phyloP scores from a whole-genome alignment of 64 coral and sea anemone species.

The Astreopora myriophthalma region DNA sequence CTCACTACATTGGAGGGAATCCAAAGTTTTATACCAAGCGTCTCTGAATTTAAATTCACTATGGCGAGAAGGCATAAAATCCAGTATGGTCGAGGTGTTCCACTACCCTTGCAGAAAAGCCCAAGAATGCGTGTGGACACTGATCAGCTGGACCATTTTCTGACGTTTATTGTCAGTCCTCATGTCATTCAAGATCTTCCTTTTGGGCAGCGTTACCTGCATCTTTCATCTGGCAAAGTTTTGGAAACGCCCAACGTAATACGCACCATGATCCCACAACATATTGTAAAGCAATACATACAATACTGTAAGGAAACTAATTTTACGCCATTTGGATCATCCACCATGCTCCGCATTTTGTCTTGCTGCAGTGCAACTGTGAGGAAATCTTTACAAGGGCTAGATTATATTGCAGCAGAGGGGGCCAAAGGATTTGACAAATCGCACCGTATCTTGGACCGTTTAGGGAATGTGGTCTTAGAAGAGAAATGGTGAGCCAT shows the following conservation, averaged over 20 bases:
- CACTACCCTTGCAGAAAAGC: neutral
- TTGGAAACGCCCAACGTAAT: neutral
- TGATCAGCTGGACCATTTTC: neutral
- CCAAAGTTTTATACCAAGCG: neutral
- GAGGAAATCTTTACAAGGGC: neutral
- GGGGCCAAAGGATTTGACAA: neutral
- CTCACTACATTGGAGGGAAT: slow-evolving; percentile 2
- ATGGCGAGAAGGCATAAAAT: neutral
- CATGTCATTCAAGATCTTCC: neutral
- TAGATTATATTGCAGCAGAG: neutral
- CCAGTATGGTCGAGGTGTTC: slow-evolving; percentile 17
- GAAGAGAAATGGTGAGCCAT: neutral
- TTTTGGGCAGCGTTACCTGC: neutral
- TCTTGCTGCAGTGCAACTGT: neutral
- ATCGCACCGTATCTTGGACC: neutral
- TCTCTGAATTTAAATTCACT: neutral
- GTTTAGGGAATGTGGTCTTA: neutral
- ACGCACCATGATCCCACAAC: neutral
- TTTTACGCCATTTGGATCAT: neutral
- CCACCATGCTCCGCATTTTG: neutral
- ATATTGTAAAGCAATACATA: neutral
- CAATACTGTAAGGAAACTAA: neutral
- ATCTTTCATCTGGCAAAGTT: neutral
- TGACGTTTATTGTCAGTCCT: neutral
- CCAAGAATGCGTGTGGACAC: neutral